Conservation (phyloP, 1,140 invertebrate genomes). For the Spodoptera litura region DNA sequence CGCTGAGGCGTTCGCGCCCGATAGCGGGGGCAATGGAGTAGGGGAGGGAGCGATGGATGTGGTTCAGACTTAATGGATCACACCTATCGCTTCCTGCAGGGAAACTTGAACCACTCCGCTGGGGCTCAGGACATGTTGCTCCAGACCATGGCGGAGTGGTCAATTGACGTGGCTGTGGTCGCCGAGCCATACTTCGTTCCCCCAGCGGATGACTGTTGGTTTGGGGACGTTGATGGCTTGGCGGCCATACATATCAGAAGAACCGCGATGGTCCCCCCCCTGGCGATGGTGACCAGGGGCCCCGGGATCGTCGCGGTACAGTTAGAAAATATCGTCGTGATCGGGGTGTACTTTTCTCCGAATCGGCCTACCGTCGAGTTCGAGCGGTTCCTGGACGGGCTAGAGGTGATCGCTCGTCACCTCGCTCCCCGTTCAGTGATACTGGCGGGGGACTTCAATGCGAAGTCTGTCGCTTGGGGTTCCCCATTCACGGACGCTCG, state of each 20-base stretch:
- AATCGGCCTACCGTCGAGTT: conserved; percentile 43
- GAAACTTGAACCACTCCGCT: neutral
- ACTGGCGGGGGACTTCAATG: conserved; percentile 51
- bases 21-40: no score
- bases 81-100: no score
- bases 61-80: no score
- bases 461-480: conserved; percentile 48
- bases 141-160: conserved; percentile 46
- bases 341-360: no score
- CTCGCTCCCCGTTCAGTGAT: conserved; percentile 13
- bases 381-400: conserved; percentile 25
- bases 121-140: neutral
- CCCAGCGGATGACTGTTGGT: conserved; percentile 48
- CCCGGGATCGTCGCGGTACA: neutral
- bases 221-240: conserved; percentile 43
- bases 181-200: conserved; percentile 51
- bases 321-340: conserved; percentile 16
- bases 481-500: conserved; percentile 15
- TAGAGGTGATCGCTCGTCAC: neutral
- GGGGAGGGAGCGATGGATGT: no score
- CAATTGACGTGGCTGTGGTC: conserved; percentile 12
- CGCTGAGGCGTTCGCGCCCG: no score
- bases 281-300: neutral
- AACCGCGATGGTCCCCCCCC: neutral
- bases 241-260: conserved; percentile 17